Conservation (phyloP, 2,888 invertebrate species). For the Chamaedrilus cognettii region DNA sequence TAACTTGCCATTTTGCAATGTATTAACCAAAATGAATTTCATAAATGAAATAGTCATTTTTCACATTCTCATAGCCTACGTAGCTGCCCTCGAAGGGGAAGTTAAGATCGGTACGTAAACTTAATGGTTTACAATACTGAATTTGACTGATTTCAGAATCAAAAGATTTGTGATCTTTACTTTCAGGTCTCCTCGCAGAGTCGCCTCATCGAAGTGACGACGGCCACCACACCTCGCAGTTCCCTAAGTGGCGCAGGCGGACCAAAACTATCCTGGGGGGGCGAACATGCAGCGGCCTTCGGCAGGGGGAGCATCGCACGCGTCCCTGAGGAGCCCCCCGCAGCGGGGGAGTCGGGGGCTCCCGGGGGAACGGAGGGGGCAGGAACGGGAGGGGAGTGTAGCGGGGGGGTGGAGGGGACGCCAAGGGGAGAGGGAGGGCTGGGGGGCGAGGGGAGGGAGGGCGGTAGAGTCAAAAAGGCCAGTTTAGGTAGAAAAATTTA, state of each 20-base stretch:
- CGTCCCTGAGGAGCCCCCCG: background rate
- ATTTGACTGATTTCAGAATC: background rate
- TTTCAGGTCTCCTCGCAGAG: background rate
- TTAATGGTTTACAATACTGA: background rate
- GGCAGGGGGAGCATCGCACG: no score
- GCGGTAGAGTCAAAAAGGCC: no score
- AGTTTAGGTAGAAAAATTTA: no score
- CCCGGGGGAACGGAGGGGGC: background rate
- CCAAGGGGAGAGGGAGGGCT: no score
- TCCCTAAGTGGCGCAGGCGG: background rate
- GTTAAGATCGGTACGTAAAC: background rate
- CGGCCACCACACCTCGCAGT: background rate
- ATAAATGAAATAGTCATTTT: no score
- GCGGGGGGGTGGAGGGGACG: background rate
- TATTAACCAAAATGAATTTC: no score
- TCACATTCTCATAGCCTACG: background rate
- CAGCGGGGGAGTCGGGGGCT: slow-evolving; percentile 8
- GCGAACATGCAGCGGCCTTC: background rate
- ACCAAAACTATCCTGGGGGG: no score
- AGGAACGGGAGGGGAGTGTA: background rate
- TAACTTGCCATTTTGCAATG: no score
- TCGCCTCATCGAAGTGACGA: background rate
- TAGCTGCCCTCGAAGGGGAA: background rate
- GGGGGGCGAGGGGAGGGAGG: no score
- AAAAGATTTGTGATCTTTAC: background rate